Conservation (phyloP, 2,113 vertebrate genomes). For the Catharus minimus region DNA sequence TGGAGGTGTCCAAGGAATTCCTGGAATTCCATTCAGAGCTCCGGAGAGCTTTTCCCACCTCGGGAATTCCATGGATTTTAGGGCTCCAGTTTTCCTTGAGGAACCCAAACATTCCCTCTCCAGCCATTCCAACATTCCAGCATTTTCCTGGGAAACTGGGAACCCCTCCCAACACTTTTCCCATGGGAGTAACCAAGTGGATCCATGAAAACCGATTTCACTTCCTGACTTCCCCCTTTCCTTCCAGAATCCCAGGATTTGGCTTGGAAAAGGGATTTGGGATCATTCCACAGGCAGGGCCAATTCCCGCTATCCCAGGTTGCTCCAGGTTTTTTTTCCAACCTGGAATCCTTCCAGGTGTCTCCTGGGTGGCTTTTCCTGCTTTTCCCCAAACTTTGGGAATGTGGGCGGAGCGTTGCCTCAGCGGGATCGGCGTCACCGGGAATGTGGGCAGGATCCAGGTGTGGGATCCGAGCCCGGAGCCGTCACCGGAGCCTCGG, state of each 20-base stretch:
- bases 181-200: rapidly evolving
- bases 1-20: background rate
- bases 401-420: background rate
- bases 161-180: background rate
- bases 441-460: background rate
- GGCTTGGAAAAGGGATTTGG: background rate
- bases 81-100: background rate
- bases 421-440: background rate
- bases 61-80: background rate
- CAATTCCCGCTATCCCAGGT: background rate
- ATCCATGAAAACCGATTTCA: rapidly evolving
- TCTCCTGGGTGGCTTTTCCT: background rate
- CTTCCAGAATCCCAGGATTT: rapidly evolving
- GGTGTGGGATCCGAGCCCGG: background rate
- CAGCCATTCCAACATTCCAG: background rate
- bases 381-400: background rate
- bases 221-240: rapidly evolving
- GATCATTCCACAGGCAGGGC: background rate
- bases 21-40: background rate
- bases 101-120: background rate
- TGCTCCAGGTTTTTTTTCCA: background rate
- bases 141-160: rapidly evolving
- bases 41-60: background rate
- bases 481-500: background rate
- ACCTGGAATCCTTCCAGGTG: background rate